These are phyloP conservation scores for Rhogogaster chlorosoma DNA, from an alignment of 2,888 invertebrate genomes.

Conservation along the genomic window DNA sequence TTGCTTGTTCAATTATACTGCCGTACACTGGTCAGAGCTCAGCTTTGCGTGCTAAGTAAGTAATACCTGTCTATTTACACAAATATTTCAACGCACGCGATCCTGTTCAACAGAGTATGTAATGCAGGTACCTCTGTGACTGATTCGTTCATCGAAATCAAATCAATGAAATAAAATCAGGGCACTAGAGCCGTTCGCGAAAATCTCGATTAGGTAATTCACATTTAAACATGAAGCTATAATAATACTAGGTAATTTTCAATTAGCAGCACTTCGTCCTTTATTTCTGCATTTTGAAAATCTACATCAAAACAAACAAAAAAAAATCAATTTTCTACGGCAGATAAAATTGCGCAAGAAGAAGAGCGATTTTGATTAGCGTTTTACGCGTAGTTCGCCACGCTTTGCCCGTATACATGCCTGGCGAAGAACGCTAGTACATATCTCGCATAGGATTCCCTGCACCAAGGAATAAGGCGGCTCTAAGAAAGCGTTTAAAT, in stretches of 20 bases:
- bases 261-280: neutral
- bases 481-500: conserved; percentile 44
- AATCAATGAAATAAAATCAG: neutral
- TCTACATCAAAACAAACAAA: neutral
- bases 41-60: neutral
- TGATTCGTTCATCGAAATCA: neutral
- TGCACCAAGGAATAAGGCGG: neutral
- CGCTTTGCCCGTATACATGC: neutral
- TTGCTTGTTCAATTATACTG: neutral
- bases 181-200: neutral
- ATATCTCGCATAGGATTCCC: neutral
- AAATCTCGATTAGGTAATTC: neutral
- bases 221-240: neutral
- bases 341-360: neutral
- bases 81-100: conserved; percentile 8
- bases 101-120: conserved; percentile 28
- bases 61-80: neutral
- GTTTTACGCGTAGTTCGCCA: conserved; percentile 2
- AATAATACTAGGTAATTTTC: neutral
- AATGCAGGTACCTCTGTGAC: neutral
- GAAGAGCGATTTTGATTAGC: neutral
- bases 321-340: neutral
- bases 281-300: neutral
- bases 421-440: neutral
- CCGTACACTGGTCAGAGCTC: too few species aligned